Percentiles rank a stretch among this genome's conserved stretches.
Conservation (phyloP, 2,113 vertebrate species). For the Microcebus ravelobensis region DNA sequence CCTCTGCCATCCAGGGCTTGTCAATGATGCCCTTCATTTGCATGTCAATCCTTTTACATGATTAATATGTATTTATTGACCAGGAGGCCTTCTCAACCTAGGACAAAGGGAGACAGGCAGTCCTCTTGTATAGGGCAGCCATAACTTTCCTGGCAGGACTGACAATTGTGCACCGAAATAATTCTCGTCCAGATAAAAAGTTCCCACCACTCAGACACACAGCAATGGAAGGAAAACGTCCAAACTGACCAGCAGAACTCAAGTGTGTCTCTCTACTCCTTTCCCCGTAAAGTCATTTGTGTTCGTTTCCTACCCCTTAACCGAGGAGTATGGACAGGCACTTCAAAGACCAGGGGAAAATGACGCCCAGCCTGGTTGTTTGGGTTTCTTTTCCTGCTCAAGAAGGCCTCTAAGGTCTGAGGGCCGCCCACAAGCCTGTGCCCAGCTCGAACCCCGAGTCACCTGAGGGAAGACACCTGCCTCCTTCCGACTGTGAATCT, state of each 20-base stretch:
- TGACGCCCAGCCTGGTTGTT: background rate
- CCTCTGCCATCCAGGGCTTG: constrained; percentile 64
- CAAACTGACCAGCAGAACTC: background rate
- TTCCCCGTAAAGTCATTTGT: background rate
- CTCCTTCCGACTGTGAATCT: background rate
- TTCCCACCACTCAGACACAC: constrained; percentile 31
- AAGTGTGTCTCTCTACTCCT: background rate
- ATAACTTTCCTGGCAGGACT: constrained; percentile 69
- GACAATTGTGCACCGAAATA: constrained; percentile 48
- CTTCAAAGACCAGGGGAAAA: background rate
- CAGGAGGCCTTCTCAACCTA: constrained; percentile 64
- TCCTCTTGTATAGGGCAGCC: constrained; percentile 54
- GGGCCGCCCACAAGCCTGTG: background rate
- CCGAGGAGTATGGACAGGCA: background rate
- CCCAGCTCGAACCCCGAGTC: background rate
- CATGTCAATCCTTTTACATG: background rate
- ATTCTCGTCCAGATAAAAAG: constrained; percentile 57
- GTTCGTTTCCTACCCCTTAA: background rate
- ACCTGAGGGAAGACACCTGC: background rate
- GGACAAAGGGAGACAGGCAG: constrained; percentile 56
- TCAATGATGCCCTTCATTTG: constrained; percentile 46
- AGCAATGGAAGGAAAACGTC: constrained; percentile 9
- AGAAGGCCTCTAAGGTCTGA: background rate
- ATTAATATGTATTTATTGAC: constrained; percentile 67
- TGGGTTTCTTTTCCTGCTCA: background rate